Evolutionary conservation across 2,113 vertebrate genomes (phyloP), one percentile per base, ranked within the genome.

Genomic region (Ranitomeya imitator): DNA sequence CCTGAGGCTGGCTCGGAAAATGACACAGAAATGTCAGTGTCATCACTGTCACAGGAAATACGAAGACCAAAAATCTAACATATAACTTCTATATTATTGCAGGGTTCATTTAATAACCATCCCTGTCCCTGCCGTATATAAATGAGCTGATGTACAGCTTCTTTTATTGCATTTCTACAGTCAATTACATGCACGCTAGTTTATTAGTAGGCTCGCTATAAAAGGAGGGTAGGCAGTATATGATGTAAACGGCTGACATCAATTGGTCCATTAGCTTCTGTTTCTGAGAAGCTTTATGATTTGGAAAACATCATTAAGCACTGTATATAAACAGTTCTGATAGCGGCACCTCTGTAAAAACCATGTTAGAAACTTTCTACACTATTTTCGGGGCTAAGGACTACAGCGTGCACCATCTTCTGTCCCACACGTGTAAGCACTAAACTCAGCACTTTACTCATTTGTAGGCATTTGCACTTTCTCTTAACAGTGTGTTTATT

Each of bases 21-120:
- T 60, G 65, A 73, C 63, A 73, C 21, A 21, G 45, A 80, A 86
- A 57, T 86, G 85, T 79, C 55, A 77, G 18, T 77, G 37, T 57
- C 23, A 69, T 79, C 74, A 21, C 45, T 69, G 76, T 78, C 60
- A 86, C 21, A 54, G 57, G n/a, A 51, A 67, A 61, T 83, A 80
- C 1, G 23, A 83, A 83, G 26, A n/a, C 6, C 57, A 61, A 59
- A 31, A 37, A 45, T 37, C 19, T 31, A 61, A 81, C 16, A 18
- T 69, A 83, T 23, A 9, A 63, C 18, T 65, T 12, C 60, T 63
- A 63, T 61, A 52, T 54, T 69, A 16, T 54, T 54, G 45, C 51
- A 67, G 6, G 15, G 21, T 54, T 69, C 19, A 82, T 63, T 45
- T 63, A 26, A 82, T 26, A 21, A 37, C 19, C n/a, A n/a, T 4